Conservation (phyloP, 2,888 invertebrate species). For the Cosmia trapezina region DNA sequence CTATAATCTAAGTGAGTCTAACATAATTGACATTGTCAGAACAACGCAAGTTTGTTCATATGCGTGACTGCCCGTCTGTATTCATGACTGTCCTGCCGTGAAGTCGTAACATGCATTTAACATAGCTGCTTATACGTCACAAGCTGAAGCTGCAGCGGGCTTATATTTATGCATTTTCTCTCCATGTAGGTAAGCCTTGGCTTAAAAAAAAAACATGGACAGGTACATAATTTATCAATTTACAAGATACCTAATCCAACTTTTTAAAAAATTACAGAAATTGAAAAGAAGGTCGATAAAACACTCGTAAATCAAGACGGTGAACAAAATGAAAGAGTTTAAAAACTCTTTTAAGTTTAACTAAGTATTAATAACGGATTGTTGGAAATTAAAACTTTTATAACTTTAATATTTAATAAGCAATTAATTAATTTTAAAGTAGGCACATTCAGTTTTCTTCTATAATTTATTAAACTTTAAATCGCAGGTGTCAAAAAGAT, state of each 20-base stretch:
- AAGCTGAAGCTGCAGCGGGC: neutral
- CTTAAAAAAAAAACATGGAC: neutral
- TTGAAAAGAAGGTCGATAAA: neutral
- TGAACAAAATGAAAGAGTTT: constrained; percentile 8
- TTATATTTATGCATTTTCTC: neutral
- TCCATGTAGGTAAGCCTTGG: neutral
- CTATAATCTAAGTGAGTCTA: neutral
- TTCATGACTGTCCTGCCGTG: neutral
- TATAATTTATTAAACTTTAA: constrained; percentile 27
- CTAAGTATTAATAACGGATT: constrained; percentile 23
- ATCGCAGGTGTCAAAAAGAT: constrained; percentile 9
- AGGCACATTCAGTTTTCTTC: constrained; percentile 1
- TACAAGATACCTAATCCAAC: neutral
- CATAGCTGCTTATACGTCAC: neutral
- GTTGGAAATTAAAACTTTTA: constrained; percentile 22
- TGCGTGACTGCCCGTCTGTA: neutral
- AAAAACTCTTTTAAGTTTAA: constrained; percentile 26
- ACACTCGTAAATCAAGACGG: constrained; percentile 23
- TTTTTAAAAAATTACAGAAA: neutral
- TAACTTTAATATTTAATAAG: constrained; percentile 29
- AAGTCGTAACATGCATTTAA: neutral
- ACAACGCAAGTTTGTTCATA: neutral
- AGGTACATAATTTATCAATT: neutral
- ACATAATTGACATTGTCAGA: neutral
- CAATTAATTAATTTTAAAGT: constrained; percentile 30